Base-by-base conservation (phyloP, 2,797 vertebrate species). In the Natrix natrix region DNA sequence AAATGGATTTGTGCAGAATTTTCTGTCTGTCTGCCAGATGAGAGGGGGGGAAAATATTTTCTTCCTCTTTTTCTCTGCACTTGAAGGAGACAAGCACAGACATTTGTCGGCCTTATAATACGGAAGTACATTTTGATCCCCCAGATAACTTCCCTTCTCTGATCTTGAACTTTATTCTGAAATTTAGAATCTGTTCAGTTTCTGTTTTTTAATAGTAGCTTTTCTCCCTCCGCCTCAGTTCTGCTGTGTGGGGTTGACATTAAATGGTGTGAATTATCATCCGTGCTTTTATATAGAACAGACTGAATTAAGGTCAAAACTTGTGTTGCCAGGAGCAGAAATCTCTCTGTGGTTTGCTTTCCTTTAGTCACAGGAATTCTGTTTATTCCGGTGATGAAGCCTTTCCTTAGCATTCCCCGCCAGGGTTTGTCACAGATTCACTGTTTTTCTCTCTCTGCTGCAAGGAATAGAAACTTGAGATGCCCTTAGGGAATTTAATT, bases 231-330 rank as follows among this genome's bases (percentile, higher is more conserved):
- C 0, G 22, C n/a, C 43, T 61, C 20, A 22, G 2, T 48, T 88
- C 20, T 2, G 2, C 22, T 52, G 24, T 26, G 88, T 16, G 0
- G 52, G 83, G 0, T 5, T 54, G 22, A 7, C 11, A 0, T 16
- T 54, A 4, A 8, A 10, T 20, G 12, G 52, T 24, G 8, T 55
- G 48, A 48, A 12, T 1, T 32, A 3, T 55, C 28, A 3, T 24
- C 8, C 1, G 1, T 37, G 22, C 52, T 22, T 43, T 3, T 7
- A 22, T 55, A 17, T 12, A 56, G 28, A 37, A 69, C 3, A 55
- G 52, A 20, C 55, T 54, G 69, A 57, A 43, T 37, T 2, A 7
- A 32, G 22, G 22, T 13, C 59, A 37, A 14, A 61, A 2, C 7
- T 17, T 2, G 12, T 32, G 28, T 12, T 56, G 11, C 12, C 28